These are phyloP conservation scores for Aphelinus atriplicis DNA, from an alignment of 1,140 invertebrate genomes.

Conservation along the genomic window DNA sequence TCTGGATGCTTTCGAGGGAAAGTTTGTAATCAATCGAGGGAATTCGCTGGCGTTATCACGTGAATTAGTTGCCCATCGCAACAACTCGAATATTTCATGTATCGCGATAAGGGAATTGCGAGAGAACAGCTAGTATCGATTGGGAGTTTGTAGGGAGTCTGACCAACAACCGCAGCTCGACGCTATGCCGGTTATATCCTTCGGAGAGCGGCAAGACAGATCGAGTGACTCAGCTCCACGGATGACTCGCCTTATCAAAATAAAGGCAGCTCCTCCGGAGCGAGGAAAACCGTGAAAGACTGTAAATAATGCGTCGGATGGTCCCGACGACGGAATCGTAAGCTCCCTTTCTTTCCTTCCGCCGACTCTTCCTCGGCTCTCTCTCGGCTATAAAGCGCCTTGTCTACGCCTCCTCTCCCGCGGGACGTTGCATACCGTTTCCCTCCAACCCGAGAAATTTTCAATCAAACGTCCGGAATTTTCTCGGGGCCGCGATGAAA, in stretches of 20 bases:
- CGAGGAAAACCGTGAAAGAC: background rate
- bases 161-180: no score
- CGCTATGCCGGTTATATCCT: no score
- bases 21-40: no score
- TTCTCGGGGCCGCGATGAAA: constrained; percentile 42
- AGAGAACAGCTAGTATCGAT: no score
- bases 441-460: constrained; percentile 64
- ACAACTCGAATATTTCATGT: no score
- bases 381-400: constrained; percentile 7
- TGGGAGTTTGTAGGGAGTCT: no score
- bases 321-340: background rate
- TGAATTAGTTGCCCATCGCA: no score
- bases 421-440: constrained; percentile 45
- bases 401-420: background rate
- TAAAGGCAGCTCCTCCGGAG: background rate
- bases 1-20: no score
- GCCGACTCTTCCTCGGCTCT: background rate
- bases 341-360: constrained; percentile 6
- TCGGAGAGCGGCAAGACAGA: background rate
- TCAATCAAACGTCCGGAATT: constrained; percentile 65
- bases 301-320: constrained; percentile 5
- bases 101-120: no score
- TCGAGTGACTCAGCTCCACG: background rate
- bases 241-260: constrained; percentile 20
- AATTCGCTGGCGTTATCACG: no score